Conservation (phyloP, 2,797 vertebrate species). For the Falco novaeseelandiae region DNA sequence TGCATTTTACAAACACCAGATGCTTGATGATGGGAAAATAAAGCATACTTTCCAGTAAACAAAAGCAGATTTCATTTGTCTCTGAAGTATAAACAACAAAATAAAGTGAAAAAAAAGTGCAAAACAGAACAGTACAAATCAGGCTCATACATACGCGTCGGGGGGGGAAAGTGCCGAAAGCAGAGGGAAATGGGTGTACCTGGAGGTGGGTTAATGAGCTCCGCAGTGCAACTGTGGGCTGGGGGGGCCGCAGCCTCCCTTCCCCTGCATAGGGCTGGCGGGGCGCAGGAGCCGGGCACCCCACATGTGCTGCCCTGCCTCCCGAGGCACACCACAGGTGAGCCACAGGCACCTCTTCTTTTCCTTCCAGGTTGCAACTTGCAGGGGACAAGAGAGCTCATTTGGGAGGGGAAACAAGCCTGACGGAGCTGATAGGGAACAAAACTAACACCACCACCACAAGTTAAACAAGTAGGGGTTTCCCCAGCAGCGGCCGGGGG, state of each 20-base stretch:
- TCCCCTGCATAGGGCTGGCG: not conserved
- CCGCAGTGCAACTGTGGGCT: fast-evolving
- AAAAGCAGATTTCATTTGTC: slow-evolving; percentile 39
- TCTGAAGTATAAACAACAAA: not conserved
- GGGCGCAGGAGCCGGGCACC: not conserved
- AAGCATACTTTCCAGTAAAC: slow-evolving; percentile 61
- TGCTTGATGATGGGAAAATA: slow-evolving; percentile 41
- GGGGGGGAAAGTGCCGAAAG: not conserved
- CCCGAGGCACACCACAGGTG: too few species aligned
- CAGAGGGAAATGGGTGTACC: not conserved
- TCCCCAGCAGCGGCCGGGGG: not conserved
- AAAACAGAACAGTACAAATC: not conserved
- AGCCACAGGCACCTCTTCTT: not conserved
- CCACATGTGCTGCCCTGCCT: fast-evolving
- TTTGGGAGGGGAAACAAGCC: not conserved
- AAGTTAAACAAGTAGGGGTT: not conserved
- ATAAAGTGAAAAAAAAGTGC: not conserved
- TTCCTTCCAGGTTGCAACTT: not conserved
- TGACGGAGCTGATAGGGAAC: not conserved
- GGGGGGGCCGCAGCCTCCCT: not conserved
- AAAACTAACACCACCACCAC: not conserved
- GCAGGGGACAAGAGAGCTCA: not conserved
- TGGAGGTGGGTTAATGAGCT: not conserved
- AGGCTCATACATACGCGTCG: not conserved
- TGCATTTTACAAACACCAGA: slow-evolving; percentile 56